Percentiles rank a stretch among this genome's conserved stretches.
phyloP scores from a whole-genome alignment of 2,888 invertebrate species.

The Dynastes maya region DNA sequence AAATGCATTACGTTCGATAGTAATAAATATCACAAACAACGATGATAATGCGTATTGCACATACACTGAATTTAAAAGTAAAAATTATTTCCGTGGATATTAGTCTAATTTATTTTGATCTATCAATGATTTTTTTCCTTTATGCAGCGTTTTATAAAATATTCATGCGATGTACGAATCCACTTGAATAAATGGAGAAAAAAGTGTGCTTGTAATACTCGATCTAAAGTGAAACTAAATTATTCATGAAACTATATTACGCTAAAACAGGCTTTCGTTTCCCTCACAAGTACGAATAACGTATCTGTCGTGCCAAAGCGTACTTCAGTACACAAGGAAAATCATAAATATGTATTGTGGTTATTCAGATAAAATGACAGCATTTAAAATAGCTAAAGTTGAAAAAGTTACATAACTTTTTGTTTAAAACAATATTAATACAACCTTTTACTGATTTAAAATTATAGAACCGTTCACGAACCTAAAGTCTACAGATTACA shows the following conservation, averaged over 20 bases:
- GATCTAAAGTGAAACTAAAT: slow-evolving; percentile 19
- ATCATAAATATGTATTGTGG: not conserved
- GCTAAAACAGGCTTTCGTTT: not conserved
- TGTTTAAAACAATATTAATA: too few relatives aligned
- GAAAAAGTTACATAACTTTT: too few relatives aligned
- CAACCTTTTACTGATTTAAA: too few relatives aligned
- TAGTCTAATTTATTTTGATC: too few relatives aligned
- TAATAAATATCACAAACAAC: not conserved
- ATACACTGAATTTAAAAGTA: too few relatives aligned
- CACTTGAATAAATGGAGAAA: slow-evolving; percentile 14
- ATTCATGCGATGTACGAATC: not conserved
- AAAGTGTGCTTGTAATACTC: slow-evolving; percentile 10
- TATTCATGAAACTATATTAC: slow-evolving; percentile 27
- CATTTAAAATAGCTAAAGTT: too few relatives aligned
- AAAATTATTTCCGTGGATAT: too few relatives aligned
- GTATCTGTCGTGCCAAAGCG: not conserved
- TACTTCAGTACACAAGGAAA: not conserved
- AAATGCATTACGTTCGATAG: not conserved
- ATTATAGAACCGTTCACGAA: too few relatives aligned
- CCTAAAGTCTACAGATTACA: too few relatives aligned
- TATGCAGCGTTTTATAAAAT: not conserved
- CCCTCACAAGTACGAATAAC: not conserved
- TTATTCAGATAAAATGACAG: not conserved
- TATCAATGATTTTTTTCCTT: not conserved
- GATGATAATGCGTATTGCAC: too few relatives aligned